phyloP scores from a whole-genome alignment of 2,888 invertebrate genomes.

The Oxycera nigricornis region DNA sequence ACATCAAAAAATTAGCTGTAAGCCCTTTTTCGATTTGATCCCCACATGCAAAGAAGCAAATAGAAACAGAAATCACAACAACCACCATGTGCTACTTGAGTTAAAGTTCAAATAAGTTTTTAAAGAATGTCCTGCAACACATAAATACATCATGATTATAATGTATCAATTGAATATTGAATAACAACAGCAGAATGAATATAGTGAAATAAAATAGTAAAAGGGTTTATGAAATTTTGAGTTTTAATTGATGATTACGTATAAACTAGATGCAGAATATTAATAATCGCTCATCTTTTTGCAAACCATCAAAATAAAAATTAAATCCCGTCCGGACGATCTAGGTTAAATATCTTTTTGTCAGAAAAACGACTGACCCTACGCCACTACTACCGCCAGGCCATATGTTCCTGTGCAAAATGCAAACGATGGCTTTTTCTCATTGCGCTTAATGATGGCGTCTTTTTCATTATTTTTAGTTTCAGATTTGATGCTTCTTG shows the following conservation, averaged over 20 bases:
- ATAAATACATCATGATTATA: slow-evolving; percentile 16
- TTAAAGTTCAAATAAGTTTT: slow-evolving; percentile 25
- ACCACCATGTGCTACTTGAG: slow-evolving; percentile 34
- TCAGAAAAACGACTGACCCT: no score
- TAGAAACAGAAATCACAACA: not conserved
- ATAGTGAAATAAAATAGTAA: slow-evolving; percentile 19
- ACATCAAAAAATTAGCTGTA: not conserved
- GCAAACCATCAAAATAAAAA: no score
- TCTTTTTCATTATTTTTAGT: no score
- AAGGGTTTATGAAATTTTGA: slow-evolving; percentile 34
- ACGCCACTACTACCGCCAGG: no score
- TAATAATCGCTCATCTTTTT: no score
- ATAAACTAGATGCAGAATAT: no score
- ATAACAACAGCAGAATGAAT: slow-evolving; percentile 11
- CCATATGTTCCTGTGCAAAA: no score
- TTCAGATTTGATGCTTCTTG: no score
- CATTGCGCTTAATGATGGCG: no score
- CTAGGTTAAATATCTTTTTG: no score
- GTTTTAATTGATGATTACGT: not conserved
- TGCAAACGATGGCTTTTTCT: no score
- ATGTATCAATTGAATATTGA: slow-evolving; percentile 13
- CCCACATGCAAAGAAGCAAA: not conserved
- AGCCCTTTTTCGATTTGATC: slow-evolving; percentile 22
- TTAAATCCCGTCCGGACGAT: no score
- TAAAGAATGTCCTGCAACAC: not conserved